phyloP scores from a whole-genome alignment of 2,113 vertebrate species.

The Aegithalos caudatus region DNA sequence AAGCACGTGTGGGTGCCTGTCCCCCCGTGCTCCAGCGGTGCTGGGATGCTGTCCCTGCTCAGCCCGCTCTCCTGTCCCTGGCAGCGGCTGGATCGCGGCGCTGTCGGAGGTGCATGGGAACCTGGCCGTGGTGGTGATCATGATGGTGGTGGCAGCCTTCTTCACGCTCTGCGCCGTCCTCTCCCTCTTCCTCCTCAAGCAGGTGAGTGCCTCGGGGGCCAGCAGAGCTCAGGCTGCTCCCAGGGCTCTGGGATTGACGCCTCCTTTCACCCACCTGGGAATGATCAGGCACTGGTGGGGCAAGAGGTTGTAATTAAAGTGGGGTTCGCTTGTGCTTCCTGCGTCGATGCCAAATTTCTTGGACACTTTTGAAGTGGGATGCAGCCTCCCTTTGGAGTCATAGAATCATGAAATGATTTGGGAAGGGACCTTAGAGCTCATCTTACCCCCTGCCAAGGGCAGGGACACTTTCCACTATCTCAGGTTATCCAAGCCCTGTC shows the following conservation, averaged over 20 bases:
- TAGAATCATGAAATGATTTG: neutral
- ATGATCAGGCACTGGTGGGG: rapidly evolving
- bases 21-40: neutral
- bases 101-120: slow-evolving; percentile 39
- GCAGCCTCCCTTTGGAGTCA: neutral
- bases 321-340: neutral
- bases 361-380: neutral
- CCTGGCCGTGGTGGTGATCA: slow-evolving; percentile 80
- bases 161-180: slow-evolving; percentile 86
- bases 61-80: neutral
- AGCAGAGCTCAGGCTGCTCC: neutral
- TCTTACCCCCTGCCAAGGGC: neutral
- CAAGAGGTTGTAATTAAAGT: neutral
- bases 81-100: slow-evolving; percentile 91
- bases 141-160: slow-evolving; percentile 94
- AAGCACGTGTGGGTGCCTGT: rapidly evolving
- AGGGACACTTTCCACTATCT: neutral
- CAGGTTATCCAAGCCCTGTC: neutral
- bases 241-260: rapidly evolving
- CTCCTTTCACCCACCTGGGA: neutral
- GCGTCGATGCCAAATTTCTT: rapidly evolving
- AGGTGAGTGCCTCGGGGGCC: slow-evolving; percentile 71
- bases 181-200: slow-evolving; percentile 87
- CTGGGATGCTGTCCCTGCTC: rapidly evolving
- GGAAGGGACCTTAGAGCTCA: neutral